Base-by-base conservation (phyloP, 2,113 vertebrate genomes). In the Raja brachyura region DNA sequence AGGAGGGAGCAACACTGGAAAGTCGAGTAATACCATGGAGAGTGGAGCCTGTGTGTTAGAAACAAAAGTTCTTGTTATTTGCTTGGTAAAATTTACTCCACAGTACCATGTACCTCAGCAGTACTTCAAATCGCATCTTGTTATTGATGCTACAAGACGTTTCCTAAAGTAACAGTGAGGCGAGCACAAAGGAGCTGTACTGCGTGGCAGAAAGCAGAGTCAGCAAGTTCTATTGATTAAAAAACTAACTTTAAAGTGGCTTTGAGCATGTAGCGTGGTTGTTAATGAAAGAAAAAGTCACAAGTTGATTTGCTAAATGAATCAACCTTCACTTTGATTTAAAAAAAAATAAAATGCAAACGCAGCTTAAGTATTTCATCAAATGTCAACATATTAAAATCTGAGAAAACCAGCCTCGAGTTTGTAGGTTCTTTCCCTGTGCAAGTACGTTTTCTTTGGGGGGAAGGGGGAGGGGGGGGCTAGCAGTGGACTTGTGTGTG, bases 221-320 rank as follows among this genome's bases (percentile, higher is more conserved):
- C 98, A 99, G 98, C 98, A 98, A 97, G 97, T 99, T 98, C 97
- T 98, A 99, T 99, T 99, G 98, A 99, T 99, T 99, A 99, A 98
- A 99, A 98, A 98, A 97, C 98, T 99, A 99, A 98, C 98, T 98
- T 97, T 98, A 98, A 98, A 98, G 97, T 98, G 97, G 97, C 97
- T 98, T 96, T 95, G 97, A 97, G 97, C 97, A 97, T 97, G 96
- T 96, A 96, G 96, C 97, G 96, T 97, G 97, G 97, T 96, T 96
- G 96, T 97, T 97, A 97, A 98, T 98, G 97, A 8, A 63, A 54
- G 97, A 97, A 97, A 97, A 97, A 97, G 97, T 97, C 96, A 96
- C 95, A 96, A 97, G 96, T 97, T 96, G 96, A 97, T 97, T 97
- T 96, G 97, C 96, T 96, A 96, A 96, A 97, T 96, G 96, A 96